These are phyloP conservation scores for Rotaria socialis DNA, from an alignment of 2,888 invertebrate species.

Conservation along the genomic window DNA sequence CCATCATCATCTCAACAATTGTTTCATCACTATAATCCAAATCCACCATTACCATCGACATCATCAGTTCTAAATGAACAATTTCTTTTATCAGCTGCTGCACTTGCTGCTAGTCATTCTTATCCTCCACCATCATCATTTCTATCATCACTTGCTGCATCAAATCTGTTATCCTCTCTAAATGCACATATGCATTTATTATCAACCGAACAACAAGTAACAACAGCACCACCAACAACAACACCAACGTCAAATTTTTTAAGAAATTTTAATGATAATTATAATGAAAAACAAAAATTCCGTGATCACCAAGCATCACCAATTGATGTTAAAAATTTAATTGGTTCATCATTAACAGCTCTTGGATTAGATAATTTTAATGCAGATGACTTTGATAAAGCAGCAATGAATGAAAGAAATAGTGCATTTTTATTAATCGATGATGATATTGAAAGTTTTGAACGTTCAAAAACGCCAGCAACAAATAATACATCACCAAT, in stretches of 20 bases:
- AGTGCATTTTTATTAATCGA: constrained; percentile 8
- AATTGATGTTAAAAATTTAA: constrained; percentile 29
- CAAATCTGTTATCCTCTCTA: constrained; percentile 5
- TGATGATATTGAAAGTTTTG: constrained; percentile 12
- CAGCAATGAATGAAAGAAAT: background rate
- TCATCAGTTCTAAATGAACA: background rate
- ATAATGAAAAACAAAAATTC: background rate
- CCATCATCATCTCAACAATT: background rate
- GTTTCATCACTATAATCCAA: background rate
- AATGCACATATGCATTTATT: background rate
- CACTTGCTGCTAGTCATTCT: constrained; percentile 13
- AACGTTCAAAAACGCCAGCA: constrained; percentile 24
- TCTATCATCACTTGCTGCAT: background rate
- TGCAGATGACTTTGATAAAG: constrained; percentile 31
- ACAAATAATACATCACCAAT: constrained; percentile 20
- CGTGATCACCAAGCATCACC: background rate
- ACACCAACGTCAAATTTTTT: background rate
- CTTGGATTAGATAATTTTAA: constrained; percentile 17
- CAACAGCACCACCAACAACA: background rate
- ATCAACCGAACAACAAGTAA: background rate
- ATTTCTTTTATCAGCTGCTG: background rate
- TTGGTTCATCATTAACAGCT: constrained; percentile 11
- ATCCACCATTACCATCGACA: background rate
- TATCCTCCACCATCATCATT: constrained; percentile 19
- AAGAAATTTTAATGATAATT: background rate